These are phyloP conservation scores for Fregetta grallaria DNA, from an alignment of 2,113 vertebrate genomes.

Conservation along the genomic window DNA sequence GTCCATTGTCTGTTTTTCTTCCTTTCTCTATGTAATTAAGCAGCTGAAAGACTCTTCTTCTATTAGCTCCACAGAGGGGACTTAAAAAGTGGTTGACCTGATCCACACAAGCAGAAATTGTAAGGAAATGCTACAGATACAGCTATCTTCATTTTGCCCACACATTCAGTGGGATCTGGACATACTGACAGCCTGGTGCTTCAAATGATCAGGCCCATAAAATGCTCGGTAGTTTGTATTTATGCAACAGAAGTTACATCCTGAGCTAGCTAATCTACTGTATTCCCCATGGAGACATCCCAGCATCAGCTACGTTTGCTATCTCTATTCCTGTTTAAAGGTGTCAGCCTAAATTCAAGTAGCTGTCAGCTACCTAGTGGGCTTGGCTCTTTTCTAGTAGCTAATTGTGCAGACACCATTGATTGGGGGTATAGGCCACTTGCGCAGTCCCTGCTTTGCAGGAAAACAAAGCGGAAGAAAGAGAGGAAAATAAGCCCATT, in stretches of 20 bases:
- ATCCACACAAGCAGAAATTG: not conserved
- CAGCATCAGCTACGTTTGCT: not conserved
- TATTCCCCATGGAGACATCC: slow-evolving; percentile 36
- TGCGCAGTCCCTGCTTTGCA: not conserved
- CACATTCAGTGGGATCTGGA: not conserved
- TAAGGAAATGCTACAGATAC: not conserved
- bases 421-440: slow-evolving; percentile 1
- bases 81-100: not conserved
- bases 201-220: not conserved
- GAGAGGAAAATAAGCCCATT: slow-evolving; percentile 5
- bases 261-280: not conserved
- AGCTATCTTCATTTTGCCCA: not conserved
- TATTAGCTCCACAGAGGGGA: not conserved
- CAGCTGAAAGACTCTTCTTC: not conserved
- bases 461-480: slow-evolving; percentile 8
- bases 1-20: slow-evolving; percentile 30
- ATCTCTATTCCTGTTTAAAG: slow-evolving; percentile 57
- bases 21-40: slow-evolving; percentile 27
- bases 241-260: not conserved
- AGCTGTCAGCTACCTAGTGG: slow-evolving; percentile 50
- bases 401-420: slow-evolving; percentile 44
- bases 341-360: slow-evolving; percentile 59
- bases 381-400: slow-evolving; percentile 32
- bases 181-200: not conserved
- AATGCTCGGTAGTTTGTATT: not conserved